Evolutionary conservation across 2,113 vertebrate genomes (phyloP), one percentile per base, ranked within the genome.

Genomic region (Passer domesticus): DNA sequence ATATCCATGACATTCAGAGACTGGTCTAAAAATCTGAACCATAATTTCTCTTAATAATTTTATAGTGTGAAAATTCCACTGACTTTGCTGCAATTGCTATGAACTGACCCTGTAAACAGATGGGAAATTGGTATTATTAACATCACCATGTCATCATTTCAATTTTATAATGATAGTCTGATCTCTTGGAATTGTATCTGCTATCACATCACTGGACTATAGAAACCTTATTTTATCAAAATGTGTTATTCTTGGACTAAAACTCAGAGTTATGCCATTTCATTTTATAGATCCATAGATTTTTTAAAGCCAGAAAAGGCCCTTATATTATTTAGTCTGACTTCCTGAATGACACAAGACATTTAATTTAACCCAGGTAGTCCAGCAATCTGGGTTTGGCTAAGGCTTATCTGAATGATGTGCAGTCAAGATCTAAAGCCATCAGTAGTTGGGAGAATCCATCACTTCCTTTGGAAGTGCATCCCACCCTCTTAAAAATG

Each of bases 231-330:
- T 89, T 96, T 87, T 94, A 93, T 83, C 83, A 87, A 87, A 93
- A 93, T 0, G 33, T 97, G 83, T 96, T 97, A 49, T 96, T 94
- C 56, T 96, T 97, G 95, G 95, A 95, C 52, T 63, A 75, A 60
- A 78, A 89, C 63, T 92, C 76, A 55, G 33, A 68, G 63, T 90
- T 95, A 77, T 66, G 77, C 46, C 7, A 11, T 94, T 95, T 64
- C 23, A 41, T 58, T 96, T 92, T 91, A 92, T 89, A 84, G 91
- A 87, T 92, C 76, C 39, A 55, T 70, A 44, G 64, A 55, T 72
- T 75, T 95, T 94, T 89, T 70, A 64, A 85, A 84, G 53, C 70
- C 87, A 95, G 78, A 87, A 95, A 89, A 83, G 50, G 11, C 43
- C 39, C 21, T 90, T 80, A 63, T 43, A 88, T 95, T 95, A 90